Evolutionary conservation across 2,113 vertebrate genomes (phyloP).

Genomic region (Callospermophilus lateralis): DNA sequence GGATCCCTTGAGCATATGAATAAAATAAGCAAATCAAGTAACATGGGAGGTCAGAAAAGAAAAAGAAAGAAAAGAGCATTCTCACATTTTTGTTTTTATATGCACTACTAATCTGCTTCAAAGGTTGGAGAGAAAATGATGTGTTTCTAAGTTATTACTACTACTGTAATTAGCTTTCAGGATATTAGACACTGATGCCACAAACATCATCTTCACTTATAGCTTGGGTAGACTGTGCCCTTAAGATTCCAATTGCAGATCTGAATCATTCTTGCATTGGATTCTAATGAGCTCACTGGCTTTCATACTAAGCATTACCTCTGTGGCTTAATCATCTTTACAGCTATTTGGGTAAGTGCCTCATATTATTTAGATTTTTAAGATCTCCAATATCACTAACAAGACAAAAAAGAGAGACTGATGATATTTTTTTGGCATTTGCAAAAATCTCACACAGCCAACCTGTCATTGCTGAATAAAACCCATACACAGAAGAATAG

Average conservation of each 20-base stretch:
- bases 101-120: not conserved
- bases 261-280: not conserved
- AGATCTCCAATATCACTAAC: slow-evolving; percentile 1
- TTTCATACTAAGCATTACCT: not conserved
- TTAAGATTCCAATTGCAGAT: not conserved
- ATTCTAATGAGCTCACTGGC: slow-evolving; percentile 26
- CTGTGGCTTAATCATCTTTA: slow-evolving; percentile 41
- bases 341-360: not conserved
- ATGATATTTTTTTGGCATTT: slow-evolving; percentile 8
- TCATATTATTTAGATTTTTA: slow-evolving; percentile 60
- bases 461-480: not conserved
- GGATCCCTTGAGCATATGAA: slow-evolving; percentile 62
- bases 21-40: slow-evolving; percentile 62
- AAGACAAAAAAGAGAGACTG: not conserved
- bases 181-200: not conserved
- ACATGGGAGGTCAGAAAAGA: slow-evolving; percentile 37
- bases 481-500: not conserved
- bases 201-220: not conserved
- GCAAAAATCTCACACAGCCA: not conserved
- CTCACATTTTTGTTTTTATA: slow-evolving; percentile 34
- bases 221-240: not conserved
- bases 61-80: not conserved
- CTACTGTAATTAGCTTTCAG: slow-evolving; percentile 39
- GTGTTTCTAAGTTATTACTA: slow-evolving; percentile 52
- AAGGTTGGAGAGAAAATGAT: slow-evolving; percentile 12